phyloP scores from a whole-genome alignment of 2,113 vertebrate species.

The Monopterus albus region DNA sequence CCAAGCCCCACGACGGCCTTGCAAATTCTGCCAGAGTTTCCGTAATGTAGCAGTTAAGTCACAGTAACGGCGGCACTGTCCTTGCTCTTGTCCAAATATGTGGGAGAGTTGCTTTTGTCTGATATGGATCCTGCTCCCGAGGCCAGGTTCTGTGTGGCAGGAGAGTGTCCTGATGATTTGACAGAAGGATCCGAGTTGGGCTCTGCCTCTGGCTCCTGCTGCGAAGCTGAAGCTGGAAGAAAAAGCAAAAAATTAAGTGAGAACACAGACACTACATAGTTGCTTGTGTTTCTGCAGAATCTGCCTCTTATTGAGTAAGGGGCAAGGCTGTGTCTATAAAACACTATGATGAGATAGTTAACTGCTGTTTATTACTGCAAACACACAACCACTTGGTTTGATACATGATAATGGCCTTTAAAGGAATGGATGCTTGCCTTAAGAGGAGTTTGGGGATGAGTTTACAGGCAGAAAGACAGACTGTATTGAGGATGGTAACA shows the following conservation, averaged over 20 bases:
- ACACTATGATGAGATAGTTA: neutral
- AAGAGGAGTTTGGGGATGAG: neutral
- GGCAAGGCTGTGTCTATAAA: neutral
- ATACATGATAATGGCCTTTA: neutral
- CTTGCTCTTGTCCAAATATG: conserved; percentile 89
- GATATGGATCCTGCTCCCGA: conserved; percentile 81
- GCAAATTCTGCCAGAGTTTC: conserved; percentile 14
- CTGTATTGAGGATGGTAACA: neutral
- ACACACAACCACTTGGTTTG: neutral
- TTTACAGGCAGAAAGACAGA: neutral
- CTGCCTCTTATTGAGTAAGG: neutral
- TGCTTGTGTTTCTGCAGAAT: neutral
- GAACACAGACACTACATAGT: neutral
- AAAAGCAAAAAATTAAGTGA: conserved; percentile 29
- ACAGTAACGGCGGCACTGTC: conserved; percentile 88
- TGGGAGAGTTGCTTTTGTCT: conserved; percentile 86
- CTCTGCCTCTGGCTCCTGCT: conserved; percentile 92
- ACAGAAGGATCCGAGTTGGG: conserved; percentile 83
- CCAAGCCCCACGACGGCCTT: conserved; percentile 24
- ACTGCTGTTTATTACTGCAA: neutral
- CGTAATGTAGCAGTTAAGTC: conserved; percentile 76
- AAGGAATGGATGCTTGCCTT: neutral
- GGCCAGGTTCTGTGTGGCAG: conserved; percentile 83
- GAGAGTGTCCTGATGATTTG: conserved; percentile 86
- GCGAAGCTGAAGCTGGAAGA: conserved; percentile 87